A percentile compares a stretch with the other conserved stretches of the same genome.
Conservation (phyloP, 2,113 vertebrate genomes). For the Apodemus speciosus region DNA sequence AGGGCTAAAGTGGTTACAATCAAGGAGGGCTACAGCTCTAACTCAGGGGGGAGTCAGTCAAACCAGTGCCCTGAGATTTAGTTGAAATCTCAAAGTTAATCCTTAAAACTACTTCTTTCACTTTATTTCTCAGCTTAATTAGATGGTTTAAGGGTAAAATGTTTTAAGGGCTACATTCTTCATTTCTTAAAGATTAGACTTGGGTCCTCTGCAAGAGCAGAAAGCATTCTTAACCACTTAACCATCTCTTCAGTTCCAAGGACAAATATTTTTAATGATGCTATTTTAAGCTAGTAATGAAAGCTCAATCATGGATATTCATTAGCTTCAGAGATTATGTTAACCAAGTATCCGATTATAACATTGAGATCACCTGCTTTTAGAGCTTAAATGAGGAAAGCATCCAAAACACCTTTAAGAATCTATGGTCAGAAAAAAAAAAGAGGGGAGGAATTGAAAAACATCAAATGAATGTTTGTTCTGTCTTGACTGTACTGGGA, state of each 20-base stretch:
- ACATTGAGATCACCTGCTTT: background rate
- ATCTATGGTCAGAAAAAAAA: background rate
- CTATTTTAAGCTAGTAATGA: background rate
- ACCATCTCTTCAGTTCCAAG: background rate
- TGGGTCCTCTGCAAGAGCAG: background rate
- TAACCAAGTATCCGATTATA: constrained; percentile 16
- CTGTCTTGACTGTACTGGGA: constrained; percentile 5
- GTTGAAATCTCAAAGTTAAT: background rate
- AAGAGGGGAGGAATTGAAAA: constrained; percentile 4
- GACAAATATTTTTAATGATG: background rate
- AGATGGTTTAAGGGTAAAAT: background rate
- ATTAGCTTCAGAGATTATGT: background rate
- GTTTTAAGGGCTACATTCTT: background rate
- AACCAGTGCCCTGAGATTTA: background rate
- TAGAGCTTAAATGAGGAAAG: background rate
- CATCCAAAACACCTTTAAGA: background rate
- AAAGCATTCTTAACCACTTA: background rate
- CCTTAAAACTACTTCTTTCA: background rate
- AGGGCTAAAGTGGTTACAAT: background rate
- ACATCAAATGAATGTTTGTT: background rate
- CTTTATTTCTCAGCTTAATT: constrained; percentile 16
- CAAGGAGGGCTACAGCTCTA: background rate
- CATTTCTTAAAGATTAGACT: background rate
- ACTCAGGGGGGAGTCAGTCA: background rate
- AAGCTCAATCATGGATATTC: background rate